Evolutionary conservation across 2,888 invertebrate species (phyloP).

Genomic region (Penaeus monodon): DNA sequence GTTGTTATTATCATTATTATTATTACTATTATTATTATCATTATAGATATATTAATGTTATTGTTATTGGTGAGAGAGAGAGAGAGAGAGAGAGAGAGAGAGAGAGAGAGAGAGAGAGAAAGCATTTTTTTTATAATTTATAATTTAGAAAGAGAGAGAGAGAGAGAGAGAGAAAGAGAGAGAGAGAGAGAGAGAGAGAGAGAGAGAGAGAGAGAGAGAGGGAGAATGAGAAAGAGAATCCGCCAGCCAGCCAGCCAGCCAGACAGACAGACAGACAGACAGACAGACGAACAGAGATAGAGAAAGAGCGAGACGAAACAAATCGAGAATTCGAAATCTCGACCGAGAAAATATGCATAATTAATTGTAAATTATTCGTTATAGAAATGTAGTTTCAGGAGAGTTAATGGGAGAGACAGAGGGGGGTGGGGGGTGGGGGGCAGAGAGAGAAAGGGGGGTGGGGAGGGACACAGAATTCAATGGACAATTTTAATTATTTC

Average conservation of each 20-base stretch:
- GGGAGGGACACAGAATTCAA: neutral
- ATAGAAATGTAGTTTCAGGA: too few relatives aligned
- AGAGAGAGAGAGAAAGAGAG: neutral
- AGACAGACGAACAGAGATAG: neutral
- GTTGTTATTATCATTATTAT: neutral
- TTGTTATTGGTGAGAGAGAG: neutral
- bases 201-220: slow-evolving; percentile 8
- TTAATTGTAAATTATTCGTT: too few relatives aligned
- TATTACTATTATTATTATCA: neutral
- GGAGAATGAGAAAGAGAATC: neutral
- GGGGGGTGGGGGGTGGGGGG: neutral
- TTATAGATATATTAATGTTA: neutral
- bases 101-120: slow-evolving; percentile 13
- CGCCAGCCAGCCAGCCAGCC: too few relatives aligned
- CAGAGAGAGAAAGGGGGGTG: neutral
- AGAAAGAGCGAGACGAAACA: neutral
- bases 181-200: neutral
- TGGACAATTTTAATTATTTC: neutral
- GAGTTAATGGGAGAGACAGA: neutral
- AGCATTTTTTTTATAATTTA: too few relatives aligned
- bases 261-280: too few relatives aligned
- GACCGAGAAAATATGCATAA: too few relatives aligned
- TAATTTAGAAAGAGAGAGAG: slow-evolving; percentile 14
- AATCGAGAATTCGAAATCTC: too few relatives aligned
- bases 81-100: slow-evolving; percentile 8